phyloP scores from a whole-genome alignment of 2,797 vertebrate genomes.

The Stomatorhinus walkeri region DNA sequence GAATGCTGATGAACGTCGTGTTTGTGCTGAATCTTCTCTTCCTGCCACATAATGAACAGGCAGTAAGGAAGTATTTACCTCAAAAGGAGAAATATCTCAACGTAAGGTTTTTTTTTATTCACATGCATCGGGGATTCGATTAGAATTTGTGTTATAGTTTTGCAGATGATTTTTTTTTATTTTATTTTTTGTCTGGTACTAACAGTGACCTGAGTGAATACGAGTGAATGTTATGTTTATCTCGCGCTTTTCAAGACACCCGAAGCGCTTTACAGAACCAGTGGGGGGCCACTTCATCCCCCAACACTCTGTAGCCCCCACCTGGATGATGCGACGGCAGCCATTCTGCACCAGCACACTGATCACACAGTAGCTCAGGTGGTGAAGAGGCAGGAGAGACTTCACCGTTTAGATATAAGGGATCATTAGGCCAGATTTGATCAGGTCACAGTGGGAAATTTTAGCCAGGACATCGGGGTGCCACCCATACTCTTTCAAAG shows the following conservation, averaged over 20 bases:
- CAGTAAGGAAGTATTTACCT: not conserved
- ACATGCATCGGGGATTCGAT: not conserved
- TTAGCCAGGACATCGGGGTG: not conserved
- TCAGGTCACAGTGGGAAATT: not conserved
- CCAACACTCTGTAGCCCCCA: not conserved
- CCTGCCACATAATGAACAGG: conserved; percentile 11
- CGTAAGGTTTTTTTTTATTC: not conserved
- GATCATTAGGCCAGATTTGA: not conserved
- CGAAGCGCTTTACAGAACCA: not conserved
- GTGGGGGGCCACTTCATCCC: not conserved
- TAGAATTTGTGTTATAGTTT: not conserved
- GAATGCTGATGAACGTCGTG: not conserved
- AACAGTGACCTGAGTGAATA: not conserved
- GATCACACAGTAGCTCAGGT: not conserved
- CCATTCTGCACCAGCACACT: not conserved
- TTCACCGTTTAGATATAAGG: not conserved
- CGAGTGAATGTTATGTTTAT: not conserved
- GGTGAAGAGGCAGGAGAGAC: not conserved
- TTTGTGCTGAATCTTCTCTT: conserved; percentile 10
- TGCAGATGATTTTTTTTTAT: not conserved
- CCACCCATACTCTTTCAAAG: not conserved
- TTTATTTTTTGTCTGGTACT: not conserved
- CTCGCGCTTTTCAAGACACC: not conserved
- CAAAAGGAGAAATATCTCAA: not conserved
- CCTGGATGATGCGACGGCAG: not conserved